Base-by-base conservation (phyloP, 2,113 vertebrate genomes). In the Gymnorhina tibicen region DNA sequence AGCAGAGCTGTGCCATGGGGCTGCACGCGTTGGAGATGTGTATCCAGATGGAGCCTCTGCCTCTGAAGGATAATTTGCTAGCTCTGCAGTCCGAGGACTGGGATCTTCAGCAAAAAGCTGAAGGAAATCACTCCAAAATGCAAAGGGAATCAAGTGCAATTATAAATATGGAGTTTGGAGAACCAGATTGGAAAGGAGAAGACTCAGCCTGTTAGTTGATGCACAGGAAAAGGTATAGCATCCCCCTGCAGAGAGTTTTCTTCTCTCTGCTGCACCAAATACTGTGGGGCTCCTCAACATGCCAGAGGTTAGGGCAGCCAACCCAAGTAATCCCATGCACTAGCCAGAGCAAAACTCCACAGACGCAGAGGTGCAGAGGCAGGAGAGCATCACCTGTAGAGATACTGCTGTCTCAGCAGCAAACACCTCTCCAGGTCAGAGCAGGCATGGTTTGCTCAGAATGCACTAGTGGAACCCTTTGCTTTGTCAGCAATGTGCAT, bases 401-500 rank as follows among this genome's bases (percentile, higher is more conserved):
- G 26, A 75, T 28, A 32, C 30, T 41, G 10, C 13, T 35, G 20
- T 78, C 44, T 53, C 50, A 73, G 49, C 60, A 46, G 46, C n/a
- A 70, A 74, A 69, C 30, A 73, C 5, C 14, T n/a, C 1, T 2
- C 22, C 41, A 58, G 13, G 11, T 28, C 32, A 46, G 17, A 85
- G 28, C 0, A 0, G 21, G 32, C 44, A 53, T 0, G 0, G 59
- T 66, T 74, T 66, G 50, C 44, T 66, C 21, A 27, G n/a, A 69
- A 19, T 0, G 0, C 4, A 2, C 14, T 1, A 1, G 16, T 66
- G 22, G 37, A 60, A 78, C n/a, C 12, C 23, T 63, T 26, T 59
- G 46, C 64, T 91, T 86, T 76, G 39, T 68, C 46, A 89, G 8
- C 55, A 52, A 44, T 9, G 8, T 28, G 8, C 22, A 63, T 39